Conservation (phyloP, 30 jellyfish, hydroid and myxozoan species). For the Aurelia coerulea region DNA sequence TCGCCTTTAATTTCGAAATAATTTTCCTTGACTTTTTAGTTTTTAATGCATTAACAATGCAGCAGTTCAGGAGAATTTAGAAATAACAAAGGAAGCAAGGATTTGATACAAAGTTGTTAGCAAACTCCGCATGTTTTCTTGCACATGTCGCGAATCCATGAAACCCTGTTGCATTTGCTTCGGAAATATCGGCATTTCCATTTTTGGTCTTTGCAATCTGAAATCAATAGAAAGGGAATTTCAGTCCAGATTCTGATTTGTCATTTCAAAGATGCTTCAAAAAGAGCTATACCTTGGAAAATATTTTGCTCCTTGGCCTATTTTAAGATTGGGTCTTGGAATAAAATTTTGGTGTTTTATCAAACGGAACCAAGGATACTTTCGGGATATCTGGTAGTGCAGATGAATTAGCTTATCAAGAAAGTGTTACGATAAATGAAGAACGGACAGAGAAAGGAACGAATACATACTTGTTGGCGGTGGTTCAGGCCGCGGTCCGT, state of each 20-base stretch:
- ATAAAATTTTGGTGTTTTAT: no score
- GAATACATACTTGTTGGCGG: neutral
- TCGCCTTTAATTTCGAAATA: no score
- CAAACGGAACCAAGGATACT: no score
- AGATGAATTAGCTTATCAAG: neutral
- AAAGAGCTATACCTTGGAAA: no score
- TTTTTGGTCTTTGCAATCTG: conserved; percentile 31
- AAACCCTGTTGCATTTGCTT: conserved; percentile 32
- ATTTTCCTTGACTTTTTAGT: no score
- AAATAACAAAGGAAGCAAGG: no score
- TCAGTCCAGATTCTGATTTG: neutral
- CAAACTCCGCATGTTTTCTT: conserved; percentile 55
- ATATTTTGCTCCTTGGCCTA: no score
- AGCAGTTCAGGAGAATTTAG: no score
- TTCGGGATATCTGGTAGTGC: no score
- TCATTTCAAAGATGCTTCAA: no score
- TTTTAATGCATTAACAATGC: no score
- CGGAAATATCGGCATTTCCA: conserved; percentile 7
- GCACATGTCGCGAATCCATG: conserved; percentile 60
- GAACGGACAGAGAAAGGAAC: neutral
- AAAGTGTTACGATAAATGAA: neutral
- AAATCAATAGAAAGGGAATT: neutral
- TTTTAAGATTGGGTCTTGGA: no score
- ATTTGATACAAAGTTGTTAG: neutral
- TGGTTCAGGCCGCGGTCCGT: neutral